A percentile compares a stretch with the other conserved stretches of the same genome.
Conservation (phyloP, 2,113 vertebrate genomes). For the Mastomys coucha region DNA sequence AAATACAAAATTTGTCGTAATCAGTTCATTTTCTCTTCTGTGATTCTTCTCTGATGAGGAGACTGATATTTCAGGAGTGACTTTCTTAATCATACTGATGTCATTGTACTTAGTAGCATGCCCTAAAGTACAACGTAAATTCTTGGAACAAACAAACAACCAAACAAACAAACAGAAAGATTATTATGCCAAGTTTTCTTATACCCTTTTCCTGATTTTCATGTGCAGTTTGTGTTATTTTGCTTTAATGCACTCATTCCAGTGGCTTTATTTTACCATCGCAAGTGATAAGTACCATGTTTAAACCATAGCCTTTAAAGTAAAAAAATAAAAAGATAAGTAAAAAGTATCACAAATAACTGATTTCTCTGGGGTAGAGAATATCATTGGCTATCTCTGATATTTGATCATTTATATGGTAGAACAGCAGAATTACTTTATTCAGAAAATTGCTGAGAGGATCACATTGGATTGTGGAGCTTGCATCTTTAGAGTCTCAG, state of each 20-base stretch:
- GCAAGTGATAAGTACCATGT: background rate
- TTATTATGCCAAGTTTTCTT: background rate
- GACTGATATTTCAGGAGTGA: background rate
- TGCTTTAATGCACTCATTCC: background rate
- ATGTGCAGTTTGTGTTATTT: background rate
- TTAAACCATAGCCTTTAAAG: background rate
- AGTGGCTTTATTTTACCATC: background rate
- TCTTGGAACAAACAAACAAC: background rate
- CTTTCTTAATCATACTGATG: background rate
- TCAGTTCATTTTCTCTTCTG: background rate
- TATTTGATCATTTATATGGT: background rate
- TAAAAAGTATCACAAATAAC: background rate
- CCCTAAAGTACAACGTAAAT: background rate
- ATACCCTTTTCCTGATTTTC: background rate
- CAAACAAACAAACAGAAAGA: background rate
- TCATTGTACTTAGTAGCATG: background rate
- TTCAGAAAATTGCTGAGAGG: background rate
- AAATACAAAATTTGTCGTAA: background rate
- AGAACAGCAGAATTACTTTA: background rate
- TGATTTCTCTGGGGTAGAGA: background rate
- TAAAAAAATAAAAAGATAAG: background rate
- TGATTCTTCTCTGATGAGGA: background rate
- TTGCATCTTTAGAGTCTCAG: accelerated
- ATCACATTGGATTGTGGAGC: background rate
- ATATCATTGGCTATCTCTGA: background rate